phyloP scores from a whole-genome alignment of 2,888 invertebrate species.

The Druceiella hillmani region DNA sequence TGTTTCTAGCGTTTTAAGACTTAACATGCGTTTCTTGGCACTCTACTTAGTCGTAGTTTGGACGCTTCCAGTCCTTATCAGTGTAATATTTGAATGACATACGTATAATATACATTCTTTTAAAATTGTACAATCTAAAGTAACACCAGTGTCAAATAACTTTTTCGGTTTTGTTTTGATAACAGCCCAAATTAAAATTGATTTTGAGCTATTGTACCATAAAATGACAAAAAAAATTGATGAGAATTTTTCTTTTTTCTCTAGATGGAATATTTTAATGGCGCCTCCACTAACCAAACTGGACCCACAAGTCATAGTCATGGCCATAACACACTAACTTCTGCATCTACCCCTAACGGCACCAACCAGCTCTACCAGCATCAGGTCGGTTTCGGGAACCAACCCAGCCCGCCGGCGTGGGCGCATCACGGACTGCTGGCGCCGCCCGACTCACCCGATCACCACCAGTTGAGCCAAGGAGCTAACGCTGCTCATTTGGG shows the following conservation, averaged over 20 bases:
- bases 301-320: conserved; percentile 40
- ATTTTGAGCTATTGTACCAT: background rate
- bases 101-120: no score
- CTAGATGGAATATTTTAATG: conserved; percentile 53
- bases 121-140: no score
- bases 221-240: background rate
- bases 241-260: conserved; percentile 1
- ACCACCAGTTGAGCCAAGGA: conserved; percentile 31
- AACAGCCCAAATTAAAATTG: no score
- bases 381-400: conserved; percentile 47
- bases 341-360: conserved; percentile 31
- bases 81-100: no score
- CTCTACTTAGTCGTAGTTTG: no score
- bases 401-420: conserved; percentile 41
- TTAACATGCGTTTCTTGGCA: no score
- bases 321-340: conserved; percentile 35
- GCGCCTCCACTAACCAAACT: conserved; percentile 42
- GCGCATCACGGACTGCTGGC: conserved; percentile 46
- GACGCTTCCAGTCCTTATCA: no score
- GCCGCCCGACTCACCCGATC: conserved; percentile 43
- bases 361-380: conserved; percentile 45
- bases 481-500: conserved; percentile 44
- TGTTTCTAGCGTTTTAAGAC: no score
- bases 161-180: no score
- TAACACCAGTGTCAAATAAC: no score